Base-by-base conservation (phyloP, 2,797 vertebrate species). In the Pipistrellus nathusii region DNA sequence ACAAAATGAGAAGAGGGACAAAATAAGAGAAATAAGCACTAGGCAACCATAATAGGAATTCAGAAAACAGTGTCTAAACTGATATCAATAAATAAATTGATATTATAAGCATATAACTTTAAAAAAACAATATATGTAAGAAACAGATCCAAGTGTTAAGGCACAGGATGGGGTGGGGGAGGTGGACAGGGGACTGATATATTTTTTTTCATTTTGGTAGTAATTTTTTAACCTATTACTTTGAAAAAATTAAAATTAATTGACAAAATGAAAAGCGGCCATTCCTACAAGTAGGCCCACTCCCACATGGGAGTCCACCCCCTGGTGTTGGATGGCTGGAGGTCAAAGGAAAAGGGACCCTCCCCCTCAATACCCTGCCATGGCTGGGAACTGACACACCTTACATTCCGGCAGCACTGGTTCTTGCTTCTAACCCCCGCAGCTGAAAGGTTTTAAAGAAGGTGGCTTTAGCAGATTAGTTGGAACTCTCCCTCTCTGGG, bases 221-320 rank as follows among this genome's bases (percentile, higher is more conserved):
- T 75, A 41, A 71, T 27, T 62, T 41, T 78, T 94, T 72, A 82
- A 93, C 75, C 30, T 13, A 86, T 25, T 59, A 30, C 51, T 48
- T 87, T 62, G 20, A 69, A 48, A 95, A 92, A 95, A 85, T 78
- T 15, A 64, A 92, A 84, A 87, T 66, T 72, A 87, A 62, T 51
- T 55, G 41, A 25, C 73, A 46, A 72, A 94, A 71, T 35, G 21
- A 69, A 89, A 93, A 91, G 35, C 69, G 48, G 14, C n/a, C 69
- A 4, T 73, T 84, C n/a, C 68, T 11, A 15, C 35, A 89, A 77
- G 53, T 38, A 46, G 55, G 32, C 44, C 21, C 41, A 44, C 35
- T 41, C 23, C 9, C 62, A 7, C 25, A 7, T 7, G n/a, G 46
- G 59, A 68, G 84, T 62, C 8, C 46, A 30, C 4, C 8, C 30